Percentiles rank a stretch among this genome's conserved stretches.
Evolutionary conservation across 2,888 invertebrate species (phyloP).

Genomic region (Acleris laterana): DNA sequence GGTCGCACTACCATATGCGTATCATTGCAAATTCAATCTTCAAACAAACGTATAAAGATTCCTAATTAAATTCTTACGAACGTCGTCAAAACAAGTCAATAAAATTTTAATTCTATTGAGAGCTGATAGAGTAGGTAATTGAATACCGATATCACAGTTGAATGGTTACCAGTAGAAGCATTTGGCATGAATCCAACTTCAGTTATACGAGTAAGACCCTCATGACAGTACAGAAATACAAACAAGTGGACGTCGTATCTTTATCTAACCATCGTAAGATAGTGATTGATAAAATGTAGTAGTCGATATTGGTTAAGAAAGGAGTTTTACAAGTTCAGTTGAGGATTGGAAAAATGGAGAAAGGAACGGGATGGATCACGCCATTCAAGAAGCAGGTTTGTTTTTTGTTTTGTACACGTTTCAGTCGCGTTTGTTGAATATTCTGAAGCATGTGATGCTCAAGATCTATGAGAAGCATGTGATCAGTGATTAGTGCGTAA

Average conservation of each 20-base stretch:
- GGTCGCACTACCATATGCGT: too few relatives aligned
- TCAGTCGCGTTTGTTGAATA: too few relatives aligned
- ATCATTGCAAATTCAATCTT: background rate
- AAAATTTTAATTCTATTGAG: background rate
- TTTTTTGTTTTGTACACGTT: background rate
- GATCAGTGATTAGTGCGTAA: too few relatives aligned
- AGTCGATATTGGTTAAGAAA: background rate
- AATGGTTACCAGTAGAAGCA: background rate
- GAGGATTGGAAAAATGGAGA: slow-evolving; percentile 5
- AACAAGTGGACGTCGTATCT: background rate
- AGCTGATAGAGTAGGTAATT: background rate
- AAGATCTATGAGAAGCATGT: too few relatives aligned
- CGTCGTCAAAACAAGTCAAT: background rate
- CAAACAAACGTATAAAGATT: background rate
- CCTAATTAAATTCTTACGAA: background rate
- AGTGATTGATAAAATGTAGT: slow-evolving; percentile 27
- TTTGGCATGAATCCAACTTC: background rate
- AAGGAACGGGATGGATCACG: slow-evolving; percentile 16
- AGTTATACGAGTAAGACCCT: background rate
- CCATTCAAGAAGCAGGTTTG: slow-evolving; percentile 32
- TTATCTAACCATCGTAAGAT: background rate
- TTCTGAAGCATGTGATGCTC: too few relatives aligned
- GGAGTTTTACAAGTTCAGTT: background rate
- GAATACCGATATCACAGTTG: background rate
- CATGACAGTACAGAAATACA: background rate